phyloP scores from a whole-genome alignment of 30 jellyfish, hydroid and myxozoan genomes.

The Hydra vulgaris region DNA sequence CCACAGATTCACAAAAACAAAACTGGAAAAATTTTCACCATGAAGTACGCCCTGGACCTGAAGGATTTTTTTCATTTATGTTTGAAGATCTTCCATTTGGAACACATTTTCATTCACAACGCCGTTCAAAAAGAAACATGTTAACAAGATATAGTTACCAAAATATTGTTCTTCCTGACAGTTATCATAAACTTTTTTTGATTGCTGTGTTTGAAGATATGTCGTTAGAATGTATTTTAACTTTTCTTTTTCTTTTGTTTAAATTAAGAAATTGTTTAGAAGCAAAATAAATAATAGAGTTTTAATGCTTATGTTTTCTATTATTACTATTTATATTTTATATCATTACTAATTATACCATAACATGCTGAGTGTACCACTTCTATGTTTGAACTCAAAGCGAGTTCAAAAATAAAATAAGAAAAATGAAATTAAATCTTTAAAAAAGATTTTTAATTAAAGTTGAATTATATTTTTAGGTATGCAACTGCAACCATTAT shows the following conservation, averaged over 20 bases:
- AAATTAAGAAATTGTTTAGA: background rate
- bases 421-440: no score
- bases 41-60: constrained; percentile 34
- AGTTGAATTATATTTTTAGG: constrained; percentile 20
- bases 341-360: no score
- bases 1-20: constrained; percentile 21
- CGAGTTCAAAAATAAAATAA: no score
- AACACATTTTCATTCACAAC: constrained; percentile 13
- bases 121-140: constrained; percentile 25
- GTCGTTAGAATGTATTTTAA: constrained; percentile 63
- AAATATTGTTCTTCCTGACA: constrained; percentile 49
- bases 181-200: constrained; percentile 46
- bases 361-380: no score
- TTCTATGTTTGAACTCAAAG: no score
- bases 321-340: no score
- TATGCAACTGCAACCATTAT: constrained; percentile 34
- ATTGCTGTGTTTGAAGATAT: constrained; percentile 58
- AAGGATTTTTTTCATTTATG: constrained; percentile 27
- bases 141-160: constrained; percentile 41
- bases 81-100: constrained; percentile 34
- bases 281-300: background rate
- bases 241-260: background rate
- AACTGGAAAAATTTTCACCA: constrained; percentile 23
- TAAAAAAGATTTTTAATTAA: no score
- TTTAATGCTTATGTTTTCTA: background rate